phyloP scores from a whole-genome alignment of 2,888 invertebrate species.

The Portevinia maculata region DNA sequence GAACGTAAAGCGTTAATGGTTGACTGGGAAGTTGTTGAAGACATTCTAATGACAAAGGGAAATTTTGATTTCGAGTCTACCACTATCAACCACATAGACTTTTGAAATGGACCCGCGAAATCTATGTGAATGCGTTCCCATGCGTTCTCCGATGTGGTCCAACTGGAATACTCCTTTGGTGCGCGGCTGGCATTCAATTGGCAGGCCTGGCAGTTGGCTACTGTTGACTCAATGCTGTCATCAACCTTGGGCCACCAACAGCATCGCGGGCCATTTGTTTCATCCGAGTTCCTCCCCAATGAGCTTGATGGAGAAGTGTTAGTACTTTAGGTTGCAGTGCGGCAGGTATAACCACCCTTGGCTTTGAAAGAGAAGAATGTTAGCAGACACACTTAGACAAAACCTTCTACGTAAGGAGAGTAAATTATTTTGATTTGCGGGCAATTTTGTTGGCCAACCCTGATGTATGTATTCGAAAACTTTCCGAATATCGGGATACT shows the following conservation, averaged over 20 bases:
- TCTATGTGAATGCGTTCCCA: slow-evolving; percentile 32
- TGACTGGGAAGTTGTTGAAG: no score
- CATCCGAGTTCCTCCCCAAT: slow-evolving; percentile 25
- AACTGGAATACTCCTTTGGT: slow-evolving; percentile 26
- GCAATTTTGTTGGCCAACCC: neutral
- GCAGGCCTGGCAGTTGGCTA: slow-evolving; percentile 7
- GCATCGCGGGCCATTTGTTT: slow-evolving; percentile 33
- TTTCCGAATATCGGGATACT: neutral
- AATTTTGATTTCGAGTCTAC: no score
- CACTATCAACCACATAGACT: no score
- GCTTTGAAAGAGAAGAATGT: slow-evolving; percentile 40
- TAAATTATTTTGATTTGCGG: slow-evolving; percentile 8
- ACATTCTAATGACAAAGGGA: no score
- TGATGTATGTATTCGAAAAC: neutral
- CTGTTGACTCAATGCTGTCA: slow-evolving; percentile 1
- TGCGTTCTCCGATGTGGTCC: no score
- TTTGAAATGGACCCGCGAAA: slow-evolving; percentile 21
- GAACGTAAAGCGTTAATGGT: no score
- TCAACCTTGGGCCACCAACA: no score
- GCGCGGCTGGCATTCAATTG: slow-evolving; percentile 5
- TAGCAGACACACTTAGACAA: slow-evolving; percentile 25
- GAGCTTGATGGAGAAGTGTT: slow-evolving; percentile 19
- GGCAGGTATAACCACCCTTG: slow-evolving; percentile 15
- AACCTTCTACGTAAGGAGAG: slow-evolving; percentile 37
- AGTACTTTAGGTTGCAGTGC: slow-evolving; percentile 6